Base-by-base conservation (phyloP, 1,140 invertebrate species). In the Zaprionus nigranus region DNA sequence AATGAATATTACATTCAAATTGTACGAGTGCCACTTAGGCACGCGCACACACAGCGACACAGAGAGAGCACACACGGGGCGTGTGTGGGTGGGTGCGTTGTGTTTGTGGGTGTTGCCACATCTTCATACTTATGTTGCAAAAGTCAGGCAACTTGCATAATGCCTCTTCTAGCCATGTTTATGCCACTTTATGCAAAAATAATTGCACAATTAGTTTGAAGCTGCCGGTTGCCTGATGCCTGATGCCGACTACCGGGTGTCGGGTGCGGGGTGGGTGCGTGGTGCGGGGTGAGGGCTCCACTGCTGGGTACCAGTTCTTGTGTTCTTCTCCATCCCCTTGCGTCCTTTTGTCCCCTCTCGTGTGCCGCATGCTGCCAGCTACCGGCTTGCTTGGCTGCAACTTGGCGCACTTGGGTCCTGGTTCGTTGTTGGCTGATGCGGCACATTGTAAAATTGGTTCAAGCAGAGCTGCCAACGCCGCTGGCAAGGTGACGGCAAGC, bases 121-220 rank as follows among this genome's bases (percentile, higher is more conserved):
- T 81, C 81, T 78, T 82, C 72, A 81, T 90, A 56, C 63, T 65
- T 65, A 68, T 82, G 82, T 81, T 88, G 79, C 82, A 90, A 85
- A 78, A 90, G 86, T 81, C 86, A 76, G 87, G 86, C 82, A 81
- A 90, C 86, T 91, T 81, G 81, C 87, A 91, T 91, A 91, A 91
- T 91, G 83, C 87, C 90, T 81, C 91, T 92, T 90, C 90, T 85
- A 87, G 81, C 75, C 79, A 87, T 92, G 90, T 92, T 92, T 92
- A 92, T 92, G 90, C 90, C 90, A 92, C 91, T 92, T 92, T 92
- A 92, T 92, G 91, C 91, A 92, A 92, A 92, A 92, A 92, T 92
- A 92, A 92, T 92, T 92, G 90, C 90, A 91, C 90, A 92, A 92
- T 92, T 92, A 92, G 91, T 92, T 92, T 91, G 90, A 88, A 88